Percentiles rank a stretch among this genome's conserved stretches.
phyloP scores from a whole-genome alignment of 2,113 vertebrate genomes.

The Gadus chalcogrammus region DNA sequence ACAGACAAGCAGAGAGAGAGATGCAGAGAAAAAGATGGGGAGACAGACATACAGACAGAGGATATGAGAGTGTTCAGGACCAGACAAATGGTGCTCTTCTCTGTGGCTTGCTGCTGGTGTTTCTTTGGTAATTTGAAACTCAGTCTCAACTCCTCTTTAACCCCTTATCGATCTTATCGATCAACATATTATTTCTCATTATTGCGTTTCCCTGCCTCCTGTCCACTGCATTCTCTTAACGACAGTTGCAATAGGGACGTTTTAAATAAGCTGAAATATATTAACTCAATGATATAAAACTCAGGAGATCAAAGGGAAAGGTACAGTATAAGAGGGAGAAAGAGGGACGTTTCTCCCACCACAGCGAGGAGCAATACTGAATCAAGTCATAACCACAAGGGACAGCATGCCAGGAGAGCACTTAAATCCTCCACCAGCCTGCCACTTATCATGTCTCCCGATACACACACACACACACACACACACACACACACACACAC shows the following conservation, averaged over 20 bases:
- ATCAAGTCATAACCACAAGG: background rate
- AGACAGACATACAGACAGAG: no score
- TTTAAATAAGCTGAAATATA: background rate
- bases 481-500: no score
- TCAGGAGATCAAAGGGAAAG: slow-evolving; percentile 10
- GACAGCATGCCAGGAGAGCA: background rate
- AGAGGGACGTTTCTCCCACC: background rate
- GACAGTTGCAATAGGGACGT: background rate
- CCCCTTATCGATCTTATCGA: no score
- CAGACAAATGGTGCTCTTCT: no score
- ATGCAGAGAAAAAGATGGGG: no score
- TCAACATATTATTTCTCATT: background rate
- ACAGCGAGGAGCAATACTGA: no score
- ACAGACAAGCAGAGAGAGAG: background rate
- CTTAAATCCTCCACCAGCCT: background rate
- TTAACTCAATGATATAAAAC: background rate
- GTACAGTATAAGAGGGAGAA: background rate
- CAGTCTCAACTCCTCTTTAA: no score
- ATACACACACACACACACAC: background rate
- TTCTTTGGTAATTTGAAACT: no score
- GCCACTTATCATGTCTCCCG: background rate
- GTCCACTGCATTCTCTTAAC: background rate
- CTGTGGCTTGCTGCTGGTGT: no score
- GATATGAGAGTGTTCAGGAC: background rate
- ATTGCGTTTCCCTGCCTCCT: background rate